A percentile compares a stretch with the other conserved stretches of the same genome.
Evolutionary conservation across 2,888 invertebrate species (phyloP).

Genomic region (Dugesia japonica): DNA sequence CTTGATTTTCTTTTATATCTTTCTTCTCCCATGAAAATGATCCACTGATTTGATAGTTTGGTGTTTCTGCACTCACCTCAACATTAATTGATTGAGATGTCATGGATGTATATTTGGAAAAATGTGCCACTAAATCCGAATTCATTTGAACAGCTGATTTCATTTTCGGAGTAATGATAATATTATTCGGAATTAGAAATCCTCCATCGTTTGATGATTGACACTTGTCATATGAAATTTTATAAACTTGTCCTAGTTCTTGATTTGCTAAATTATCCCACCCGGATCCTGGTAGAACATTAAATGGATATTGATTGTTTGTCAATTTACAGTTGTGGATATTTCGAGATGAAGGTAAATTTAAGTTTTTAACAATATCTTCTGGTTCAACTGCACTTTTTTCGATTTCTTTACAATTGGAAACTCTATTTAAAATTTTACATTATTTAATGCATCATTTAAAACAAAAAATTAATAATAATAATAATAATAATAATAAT

Average conservation of each 20-base stretch:
- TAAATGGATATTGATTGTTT: not conserved
- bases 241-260: slow-evolving; percentile 38
- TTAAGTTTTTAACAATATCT: not conserved
- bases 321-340: not conserved
- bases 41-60: slow-evolving; percentile 37
- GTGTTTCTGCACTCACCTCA: slow-evolving; percentile 36
- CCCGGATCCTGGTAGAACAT: slow-evolving; percentile 39
- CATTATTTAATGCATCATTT: no score
- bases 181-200: slow-evolving; percentile 39
- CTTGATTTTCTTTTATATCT: slow-evolving; percentile 30
- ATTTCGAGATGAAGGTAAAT: not conserved
- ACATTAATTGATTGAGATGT: slow-evolving; percentile 38
- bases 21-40: slow-evolving; percentile 37
- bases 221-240: slow-evolving; percentile 38
- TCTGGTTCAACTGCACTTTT: no score
- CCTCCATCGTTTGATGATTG: slow-evolving; percentile 39
- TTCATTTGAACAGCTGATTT: slow-evolving; percentile 37
- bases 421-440: no score
- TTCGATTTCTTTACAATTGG: no score
- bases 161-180: slow-evolving; percentile 38
- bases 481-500: no score
- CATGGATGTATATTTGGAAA: slow-evolving; percentile 38
- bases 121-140: slow-evolving; percentile 37
- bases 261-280: slow-evolving; percentile 41
- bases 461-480: no score